phyloP scores from a whole-genome alignment of 2,888 invertebrate species.

The Pollenia amentaria region DNA sequence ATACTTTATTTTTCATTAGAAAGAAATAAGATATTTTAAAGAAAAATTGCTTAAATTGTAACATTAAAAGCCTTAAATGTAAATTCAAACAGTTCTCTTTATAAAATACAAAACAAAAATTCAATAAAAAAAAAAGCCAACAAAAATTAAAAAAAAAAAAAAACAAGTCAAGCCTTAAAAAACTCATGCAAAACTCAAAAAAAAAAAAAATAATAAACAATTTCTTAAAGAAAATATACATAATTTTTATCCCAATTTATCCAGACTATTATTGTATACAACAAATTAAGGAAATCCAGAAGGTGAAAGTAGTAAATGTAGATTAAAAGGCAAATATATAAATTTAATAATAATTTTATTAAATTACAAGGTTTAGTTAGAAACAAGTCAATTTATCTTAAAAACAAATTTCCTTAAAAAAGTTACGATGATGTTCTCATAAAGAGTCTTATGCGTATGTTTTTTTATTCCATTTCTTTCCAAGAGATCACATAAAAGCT shows the following conservation, averaged over 20 bases:
- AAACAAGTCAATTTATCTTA: too few relatives aligned
- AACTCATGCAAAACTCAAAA: constrained; percentile 20
- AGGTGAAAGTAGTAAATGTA: neutral
- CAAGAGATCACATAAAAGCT: too few relatives aligned
- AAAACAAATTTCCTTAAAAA: too few relatives aligned
- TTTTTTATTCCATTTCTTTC: too few relatives aligned
- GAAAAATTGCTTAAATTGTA: neutral
- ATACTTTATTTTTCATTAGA: constrained; percentile 10
- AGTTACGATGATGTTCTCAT: too few relatives aligned
- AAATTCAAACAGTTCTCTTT: constrained; percentile 52
- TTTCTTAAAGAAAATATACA: constrained; percentile 1
- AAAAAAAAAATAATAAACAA: neutral
- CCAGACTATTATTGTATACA: neutral
- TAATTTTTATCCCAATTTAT: neutral
- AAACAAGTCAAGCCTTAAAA: constrained; percentile 38
- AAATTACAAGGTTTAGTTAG: too few relatives aligned
- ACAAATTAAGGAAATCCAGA: neutral
- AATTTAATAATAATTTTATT: too few relatives aligned
- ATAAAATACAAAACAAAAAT: constrained; percentile 10
- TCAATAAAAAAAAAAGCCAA: constrained; percentile 2
- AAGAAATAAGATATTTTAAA: neutral
- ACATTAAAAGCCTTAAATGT: constrained; percentile 58
- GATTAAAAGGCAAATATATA: neutral
- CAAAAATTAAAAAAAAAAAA: constrained; percentile 11
- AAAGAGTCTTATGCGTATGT: too few relatives aligned